Evolutionary conservation across 2,888 invertebrate species (phyloP).

Genomic region (Sipha maydis): DNA sequence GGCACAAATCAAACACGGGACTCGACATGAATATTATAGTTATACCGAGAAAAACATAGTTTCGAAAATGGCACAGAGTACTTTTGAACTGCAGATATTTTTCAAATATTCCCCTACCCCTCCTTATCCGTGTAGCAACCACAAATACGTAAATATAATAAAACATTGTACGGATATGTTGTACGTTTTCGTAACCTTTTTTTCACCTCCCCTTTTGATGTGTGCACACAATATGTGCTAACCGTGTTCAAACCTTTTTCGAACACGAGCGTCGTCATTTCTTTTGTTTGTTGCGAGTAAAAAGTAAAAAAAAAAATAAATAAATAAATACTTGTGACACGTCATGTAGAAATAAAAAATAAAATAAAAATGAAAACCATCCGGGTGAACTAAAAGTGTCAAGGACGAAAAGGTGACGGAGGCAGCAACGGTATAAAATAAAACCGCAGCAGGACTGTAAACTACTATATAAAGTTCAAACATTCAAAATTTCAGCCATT

Average conservation of each 20-base stretch:
- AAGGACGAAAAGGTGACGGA: constrained; percentile 4
- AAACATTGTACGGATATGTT: background rate
- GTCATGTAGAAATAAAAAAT: background rate
- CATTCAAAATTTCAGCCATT: constrained; percentile 21
- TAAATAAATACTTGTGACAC: constrained; percentile 19
- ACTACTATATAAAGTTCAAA: constrained; percentile 22
- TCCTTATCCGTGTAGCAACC: too few species aligned
- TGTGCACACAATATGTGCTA: background rate
- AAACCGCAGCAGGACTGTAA: background rate
- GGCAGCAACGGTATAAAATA: background rate
- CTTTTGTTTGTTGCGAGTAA: constrained; percentile 3
- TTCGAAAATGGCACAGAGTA: too few species aligned
- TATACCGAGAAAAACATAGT: background rate
- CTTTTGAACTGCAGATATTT: too few species aligned
- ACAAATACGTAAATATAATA: background rate
- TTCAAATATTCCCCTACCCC: too few species aligned
- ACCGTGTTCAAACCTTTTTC: background rate
- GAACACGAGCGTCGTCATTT: constrained; percentile 4
- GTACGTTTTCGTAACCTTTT: background rate
- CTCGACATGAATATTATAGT: background rate
- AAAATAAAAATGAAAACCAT: background rate
- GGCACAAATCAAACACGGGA: background rate
- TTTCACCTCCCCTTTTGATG: background rate
- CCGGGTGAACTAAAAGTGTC: constrained; percentile 21
- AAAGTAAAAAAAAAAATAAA: background rate